These are phyloP conservation scores for Melanotaenia boesemani DNA, from an alignment of 2,797 vertebrate species.

Conservation along the genomic window DNA sequence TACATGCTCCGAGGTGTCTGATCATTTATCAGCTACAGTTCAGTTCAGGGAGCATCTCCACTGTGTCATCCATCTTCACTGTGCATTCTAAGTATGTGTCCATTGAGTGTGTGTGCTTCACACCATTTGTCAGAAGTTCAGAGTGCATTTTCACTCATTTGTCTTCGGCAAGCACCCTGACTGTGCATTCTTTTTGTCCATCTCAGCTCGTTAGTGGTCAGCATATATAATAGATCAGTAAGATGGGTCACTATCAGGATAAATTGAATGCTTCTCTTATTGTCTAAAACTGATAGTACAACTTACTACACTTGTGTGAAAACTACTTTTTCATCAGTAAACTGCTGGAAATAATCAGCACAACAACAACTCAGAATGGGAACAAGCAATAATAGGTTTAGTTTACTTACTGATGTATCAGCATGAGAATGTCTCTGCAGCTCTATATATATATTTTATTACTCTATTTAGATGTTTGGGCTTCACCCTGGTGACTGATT, in stretches of 20 bases:
- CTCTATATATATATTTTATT: not conserved
- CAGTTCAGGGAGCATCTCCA: conserved; percentile 59
- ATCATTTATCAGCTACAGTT: conserved; percentile 74
- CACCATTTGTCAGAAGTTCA: conserved; percentile 81
- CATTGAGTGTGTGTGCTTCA: conserved; percentile 51
- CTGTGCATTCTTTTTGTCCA: conserved; percentile 72
- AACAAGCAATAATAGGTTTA: not conserved
- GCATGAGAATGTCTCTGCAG: not conserved
- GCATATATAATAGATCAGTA: conserved; percentile 63
- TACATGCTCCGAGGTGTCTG: conserved; percentile 43
- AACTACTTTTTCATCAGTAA: conserved; percentile 9
- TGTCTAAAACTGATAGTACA: conserved; percentile 46
- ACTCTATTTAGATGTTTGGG: too few species aligned
- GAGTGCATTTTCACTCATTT: conserved; percentile 76
- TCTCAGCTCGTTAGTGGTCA: conserved; percentile 68
- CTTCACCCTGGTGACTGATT: not conserved
- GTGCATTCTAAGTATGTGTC: conserved; percentile 64
- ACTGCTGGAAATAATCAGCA: not conserved
- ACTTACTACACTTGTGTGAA: conserved; percentile 23
- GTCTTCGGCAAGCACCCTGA: conserved; percentile 67
- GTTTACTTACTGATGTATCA: not conserved
- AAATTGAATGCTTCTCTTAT: conserved; percentile 26
- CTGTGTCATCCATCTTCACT: conserved; percentile 67
- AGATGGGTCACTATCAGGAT: conserved; percentile 43
- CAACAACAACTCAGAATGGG: not conserved